phyloP scores from a whole-genome alignment of 2,113 vertebrate genomes.

The Apodemus speciosus region DNA sequence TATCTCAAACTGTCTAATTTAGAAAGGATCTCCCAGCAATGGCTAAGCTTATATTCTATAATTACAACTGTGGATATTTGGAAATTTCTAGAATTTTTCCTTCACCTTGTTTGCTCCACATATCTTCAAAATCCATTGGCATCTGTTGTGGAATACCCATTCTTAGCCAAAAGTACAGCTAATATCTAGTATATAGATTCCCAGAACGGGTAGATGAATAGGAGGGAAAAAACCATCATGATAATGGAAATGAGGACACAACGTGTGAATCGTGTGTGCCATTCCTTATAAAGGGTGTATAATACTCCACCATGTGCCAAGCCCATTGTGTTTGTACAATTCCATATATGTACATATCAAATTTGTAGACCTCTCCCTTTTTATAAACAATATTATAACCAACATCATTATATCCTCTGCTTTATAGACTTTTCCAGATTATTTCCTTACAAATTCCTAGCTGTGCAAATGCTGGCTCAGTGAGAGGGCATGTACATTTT shows the following conservation, averaged over 20 bases:
- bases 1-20: not conserved
- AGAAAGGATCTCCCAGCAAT: not conserved
- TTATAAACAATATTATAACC: not conserved
- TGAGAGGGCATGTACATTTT: not conserved
- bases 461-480: not conserved
- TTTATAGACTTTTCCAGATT: constrained; percentile 39
- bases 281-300: constrained; percentile 8
- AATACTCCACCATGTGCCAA: not conserved
- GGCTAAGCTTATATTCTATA: not conserved
- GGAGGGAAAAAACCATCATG: not conserved
- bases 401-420: not conserved
- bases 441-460: not conserved
- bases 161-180: not conserved
- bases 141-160: not conserved
- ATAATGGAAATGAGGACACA: not conserved
- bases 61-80: not conserved
- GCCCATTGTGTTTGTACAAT: not conserved
- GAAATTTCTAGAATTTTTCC: not conserved
- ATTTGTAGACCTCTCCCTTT: not conserved
- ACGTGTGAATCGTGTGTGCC: not conserved
- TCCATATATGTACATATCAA: not conserved
- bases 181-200: not conserved
- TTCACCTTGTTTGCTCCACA: not conserved
- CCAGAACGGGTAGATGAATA: not conserved
- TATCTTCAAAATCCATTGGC: not conserved